Conservation (phyloP, 2,113 vertebrate genomes). For the Emydocephalus ijimae region DNA sequence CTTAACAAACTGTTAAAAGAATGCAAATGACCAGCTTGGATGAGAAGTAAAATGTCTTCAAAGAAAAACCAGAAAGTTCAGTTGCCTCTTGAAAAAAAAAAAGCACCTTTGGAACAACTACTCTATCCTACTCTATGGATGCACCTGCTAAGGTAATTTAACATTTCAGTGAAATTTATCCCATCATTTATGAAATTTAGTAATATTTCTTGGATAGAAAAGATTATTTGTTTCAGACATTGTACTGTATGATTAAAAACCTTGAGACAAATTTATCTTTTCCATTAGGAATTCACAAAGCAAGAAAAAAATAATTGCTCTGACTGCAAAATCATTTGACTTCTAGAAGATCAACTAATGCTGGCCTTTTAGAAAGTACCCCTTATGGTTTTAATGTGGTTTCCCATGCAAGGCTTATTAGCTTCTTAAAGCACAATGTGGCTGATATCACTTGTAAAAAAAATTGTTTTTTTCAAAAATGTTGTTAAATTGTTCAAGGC, state of each 20-base stretch:
- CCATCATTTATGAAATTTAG: background rate
- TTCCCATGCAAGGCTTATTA: constrained; percentile 42
- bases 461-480: constrained; percentile 72
- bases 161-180: background rate
- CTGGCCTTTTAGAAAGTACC: constrained; percentile 19
- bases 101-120: too few relatives aligned
- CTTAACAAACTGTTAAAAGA: too few relatives aligned
- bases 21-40: too few relatives aligned
- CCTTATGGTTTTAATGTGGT: constrained; percentile 4
- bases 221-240: background rate
- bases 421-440: constrained; percentile 67
- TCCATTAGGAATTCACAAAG: background rate
- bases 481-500: constrained; percentile 79
- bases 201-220: background rate
- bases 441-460: constrained; percentile 68
- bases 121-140: background rate
- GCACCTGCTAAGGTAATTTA: background rate
- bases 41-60: too few relatives aligned
- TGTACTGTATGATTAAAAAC: background rate
- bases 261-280: constrained; percentile 6
- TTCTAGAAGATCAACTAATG: constrained; percentile 41
- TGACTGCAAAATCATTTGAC: constrained; percentile 43
- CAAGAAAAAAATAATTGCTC: background rate
- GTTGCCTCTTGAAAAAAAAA: too few relatives aligned
- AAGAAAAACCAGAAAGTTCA: too few relatives aligned